Evolutionary conservation across 2,797 vertebrate genomes (phyloP).

Genomic region (Hapalemur alaotrensis): DNA sequence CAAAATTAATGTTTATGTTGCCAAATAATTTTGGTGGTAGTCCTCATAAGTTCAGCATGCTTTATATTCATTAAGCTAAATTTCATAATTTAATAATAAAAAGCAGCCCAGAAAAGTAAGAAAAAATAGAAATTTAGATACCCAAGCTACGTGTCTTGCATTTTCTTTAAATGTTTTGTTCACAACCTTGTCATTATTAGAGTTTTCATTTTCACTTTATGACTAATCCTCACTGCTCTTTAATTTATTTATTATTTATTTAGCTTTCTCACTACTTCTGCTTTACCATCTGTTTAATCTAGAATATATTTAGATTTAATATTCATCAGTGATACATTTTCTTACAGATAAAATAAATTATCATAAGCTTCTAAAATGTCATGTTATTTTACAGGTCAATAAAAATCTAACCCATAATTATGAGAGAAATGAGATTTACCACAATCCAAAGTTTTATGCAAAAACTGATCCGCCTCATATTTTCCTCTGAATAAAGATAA

Average conservation of each 20-base stretch:
- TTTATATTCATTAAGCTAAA: background rate
- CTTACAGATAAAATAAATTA: slow-evolving; percentile 29
- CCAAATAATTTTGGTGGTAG: background rate
- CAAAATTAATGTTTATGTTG: background rate
- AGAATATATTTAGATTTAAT: slow-evolving; percentile 51
- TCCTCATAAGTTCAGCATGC: background rate
- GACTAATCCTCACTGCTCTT: slow-evolving; percentile 57
- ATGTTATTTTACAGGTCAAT: slow-evolving; percentile 9
- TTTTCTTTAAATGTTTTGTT: slow-evolving; percentile 73
- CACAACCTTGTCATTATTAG: slow-evolving; percentile 71
- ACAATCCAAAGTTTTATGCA: background rate
- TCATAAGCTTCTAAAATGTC: slow-evolving; percentile 24
- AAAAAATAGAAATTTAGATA: slow-evolving; percentile 4
- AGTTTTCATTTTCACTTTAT: slow-evolving; percentile 63
- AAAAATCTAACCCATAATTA: background rate
- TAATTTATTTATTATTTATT: slow-evolving; percentile 65
- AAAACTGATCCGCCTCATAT: background rate
- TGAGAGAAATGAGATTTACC: background rate
- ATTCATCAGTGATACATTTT: slow-evolving; percentile 24
- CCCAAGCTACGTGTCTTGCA: background rate
- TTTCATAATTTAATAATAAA: slow-evolving; percentile 51
- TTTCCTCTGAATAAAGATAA: background rate
- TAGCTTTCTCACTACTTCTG: slow-evolving; percentile 68
- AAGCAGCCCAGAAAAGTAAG: background rate
- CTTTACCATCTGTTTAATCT: slow-evolving; percentile 68